These are phyloP conservation scores for Xenopus borealis DNA, from an alignment of 2,113 vertebrate species.

Conservation along the genomic window DNA sequence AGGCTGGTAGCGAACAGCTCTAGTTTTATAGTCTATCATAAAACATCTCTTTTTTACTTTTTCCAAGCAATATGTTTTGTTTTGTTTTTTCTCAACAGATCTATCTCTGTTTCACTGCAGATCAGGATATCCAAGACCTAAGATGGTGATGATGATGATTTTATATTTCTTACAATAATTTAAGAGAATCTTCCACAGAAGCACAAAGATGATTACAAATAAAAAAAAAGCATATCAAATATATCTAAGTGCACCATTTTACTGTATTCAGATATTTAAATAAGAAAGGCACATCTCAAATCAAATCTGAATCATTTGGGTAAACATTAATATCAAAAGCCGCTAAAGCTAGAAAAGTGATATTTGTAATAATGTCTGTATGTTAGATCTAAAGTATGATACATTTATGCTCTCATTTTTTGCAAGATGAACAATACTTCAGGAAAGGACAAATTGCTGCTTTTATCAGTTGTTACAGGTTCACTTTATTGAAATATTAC, in stretches of 20 bases:
- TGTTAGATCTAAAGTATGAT: not conserved
- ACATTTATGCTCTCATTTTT: not conserved
- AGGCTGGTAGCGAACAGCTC: slow-evolving; percentile 47
- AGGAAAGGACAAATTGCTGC: not conserved
- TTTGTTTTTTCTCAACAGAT: not conserved
- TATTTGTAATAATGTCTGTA: too few species aligned
- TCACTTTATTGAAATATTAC: too few species aligned
- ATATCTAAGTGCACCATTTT: not conserved
- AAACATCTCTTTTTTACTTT: slow-evolving; percentile 47
- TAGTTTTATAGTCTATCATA: slow-evolving; percentile 51
- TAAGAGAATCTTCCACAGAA: slow-evolving; percentile 16
- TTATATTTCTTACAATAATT: slow-evolving; percentile 20
- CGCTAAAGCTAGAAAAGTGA: too few species aligned
- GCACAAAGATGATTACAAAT: not conserved
- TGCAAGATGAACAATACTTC: too few species aligned
- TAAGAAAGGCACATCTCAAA: too few species aligned
- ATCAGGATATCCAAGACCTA: slow-evolving; percentile 6
- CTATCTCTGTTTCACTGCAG: slow-evolving; percentile 40
- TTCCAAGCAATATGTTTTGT: slow-evolving; percentile 42
- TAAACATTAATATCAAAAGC: too few species aligned
- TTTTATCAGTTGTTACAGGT: not conserved
- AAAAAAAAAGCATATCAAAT: slow-evolving; percentile 2
- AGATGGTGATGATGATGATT: not conserved
- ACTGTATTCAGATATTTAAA: too few species aligned
- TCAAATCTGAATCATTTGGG: not conserved